Conservation (phyloP, 2,797 vertebrate genomes). For the Enteromius fasciolatus region DNA sequence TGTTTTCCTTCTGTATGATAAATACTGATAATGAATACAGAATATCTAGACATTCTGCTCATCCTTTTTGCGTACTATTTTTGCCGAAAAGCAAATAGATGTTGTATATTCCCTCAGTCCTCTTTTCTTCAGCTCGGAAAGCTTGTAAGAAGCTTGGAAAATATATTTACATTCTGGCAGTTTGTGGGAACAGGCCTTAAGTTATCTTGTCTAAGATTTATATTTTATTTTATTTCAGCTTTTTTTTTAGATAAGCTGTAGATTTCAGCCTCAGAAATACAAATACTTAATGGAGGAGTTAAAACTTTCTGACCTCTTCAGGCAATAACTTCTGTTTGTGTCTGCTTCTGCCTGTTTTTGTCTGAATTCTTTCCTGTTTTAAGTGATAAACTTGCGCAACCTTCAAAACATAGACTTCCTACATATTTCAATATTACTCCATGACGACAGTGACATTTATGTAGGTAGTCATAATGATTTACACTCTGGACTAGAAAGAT, state of each 20-base stretch:
- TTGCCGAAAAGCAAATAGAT: neutral
- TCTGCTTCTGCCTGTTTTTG: conserved; percentile 28
- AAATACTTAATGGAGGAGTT: conserved; percentile 24
- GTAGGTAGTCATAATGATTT: neutral
- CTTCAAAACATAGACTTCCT: neutral
- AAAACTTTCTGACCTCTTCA: neutral
- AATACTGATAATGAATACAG: neutral
- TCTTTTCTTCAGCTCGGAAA: neutral
- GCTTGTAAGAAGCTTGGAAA: neutral
- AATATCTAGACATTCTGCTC: neutral
- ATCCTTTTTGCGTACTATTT: neutral
- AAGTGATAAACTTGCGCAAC: neutral
- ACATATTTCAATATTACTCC: conserved; percentile 3
- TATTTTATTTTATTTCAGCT: neutral
- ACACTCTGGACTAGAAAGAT: neutral
- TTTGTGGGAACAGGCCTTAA: neutral
- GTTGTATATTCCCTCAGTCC: neutral
- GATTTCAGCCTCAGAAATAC: neutral
- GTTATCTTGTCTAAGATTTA: neutral
- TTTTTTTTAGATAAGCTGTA: neutral
- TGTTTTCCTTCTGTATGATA: conserved; percentile 2
- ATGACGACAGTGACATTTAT: neutral
- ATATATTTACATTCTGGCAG: neutral
- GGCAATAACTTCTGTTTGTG: neutral
- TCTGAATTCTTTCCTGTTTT: conserved; percentile 23